Evolutionary conservation across 2,113 vertebrate species (phyloP).

Genomic region (Entelurus aequoreus): DNA sequence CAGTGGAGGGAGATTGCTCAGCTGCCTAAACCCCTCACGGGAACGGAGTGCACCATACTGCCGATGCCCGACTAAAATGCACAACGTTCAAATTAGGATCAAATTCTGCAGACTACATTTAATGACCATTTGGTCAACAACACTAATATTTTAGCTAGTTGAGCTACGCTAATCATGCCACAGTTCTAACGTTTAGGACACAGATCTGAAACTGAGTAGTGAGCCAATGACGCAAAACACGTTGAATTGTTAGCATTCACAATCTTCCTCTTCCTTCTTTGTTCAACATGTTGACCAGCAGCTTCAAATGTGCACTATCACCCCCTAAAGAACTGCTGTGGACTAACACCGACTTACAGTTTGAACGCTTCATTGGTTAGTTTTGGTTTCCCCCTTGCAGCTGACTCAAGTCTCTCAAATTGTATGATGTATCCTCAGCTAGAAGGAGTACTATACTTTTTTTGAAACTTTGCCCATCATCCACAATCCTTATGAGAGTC

Average conservation of each 20-base stretch:
- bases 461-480: too few relatives aligned
- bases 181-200: too few relatives aligned
- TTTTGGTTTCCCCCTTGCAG: background rate
- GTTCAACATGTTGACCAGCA: background rate
- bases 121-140: background rate
- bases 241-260: too few relatives aligned
- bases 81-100: background rate
- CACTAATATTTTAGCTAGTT: background rate
- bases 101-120: background rate
- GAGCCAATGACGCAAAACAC: too few relatives aligned
- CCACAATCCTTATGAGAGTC: too few relatives aligned
- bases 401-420: background rate
- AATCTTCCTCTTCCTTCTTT: background rate
- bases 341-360: background rate
- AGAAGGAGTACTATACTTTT: too few relatives aligned
- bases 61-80: conserved; percentile 70
- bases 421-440: background rate
- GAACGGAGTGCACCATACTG: conserved; percentile 81
- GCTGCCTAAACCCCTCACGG: conserved; percentile 81
- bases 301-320: background rate
- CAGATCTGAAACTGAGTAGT: too few relatives aligned
- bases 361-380: background rate
- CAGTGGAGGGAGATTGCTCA: conserved; percentile 86
- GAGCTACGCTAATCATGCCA: background rate
- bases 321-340: background rate